Evolutionary conservation across 2,113 vertebrate genomes (phyloP).

Genomic region (Prunella himalayana): DNA sequence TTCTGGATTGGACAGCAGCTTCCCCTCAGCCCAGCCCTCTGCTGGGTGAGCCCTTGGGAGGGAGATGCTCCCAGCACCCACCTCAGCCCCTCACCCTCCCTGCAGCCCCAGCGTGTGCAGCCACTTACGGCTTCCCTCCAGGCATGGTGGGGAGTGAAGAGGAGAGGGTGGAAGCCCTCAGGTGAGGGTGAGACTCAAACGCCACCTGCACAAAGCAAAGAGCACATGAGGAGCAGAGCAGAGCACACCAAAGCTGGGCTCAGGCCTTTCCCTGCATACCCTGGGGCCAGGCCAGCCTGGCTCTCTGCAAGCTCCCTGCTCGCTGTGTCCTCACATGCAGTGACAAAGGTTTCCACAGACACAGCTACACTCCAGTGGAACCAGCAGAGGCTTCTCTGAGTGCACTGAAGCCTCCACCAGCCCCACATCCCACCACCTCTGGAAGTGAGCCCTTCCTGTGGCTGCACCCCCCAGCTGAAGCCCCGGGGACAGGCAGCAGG

Average conservation of each 20-base stretch:
- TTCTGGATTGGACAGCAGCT: neutral
- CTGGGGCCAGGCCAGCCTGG: neutral
- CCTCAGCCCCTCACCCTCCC: neutral
- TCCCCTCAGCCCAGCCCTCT: neutral
- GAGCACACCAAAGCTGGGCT: no score
- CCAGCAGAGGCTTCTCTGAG: neutral
- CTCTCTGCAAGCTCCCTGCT: neutral
- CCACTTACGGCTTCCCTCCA: conserved; percentile 85
- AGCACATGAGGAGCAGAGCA: neutral
- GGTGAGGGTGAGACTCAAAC: conserved; percentile 85
- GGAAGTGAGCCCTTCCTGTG: neutral
- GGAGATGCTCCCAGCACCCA: neutral
- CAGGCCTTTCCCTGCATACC: neutral
- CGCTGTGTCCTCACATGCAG: neutral
- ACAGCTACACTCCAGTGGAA: no score
- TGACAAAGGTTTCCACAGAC: neutral
- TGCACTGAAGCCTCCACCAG: rapidly evolving
- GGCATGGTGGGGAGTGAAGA: conserved; percentile 79
- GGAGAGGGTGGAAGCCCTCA: conserved; percentile 78
- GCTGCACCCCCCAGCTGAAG: rapidly evolving
- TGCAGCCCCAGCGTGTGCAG: rapidly evolving
- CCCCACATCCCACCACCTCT: neutral
- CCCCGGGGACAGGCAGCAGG: neutral
- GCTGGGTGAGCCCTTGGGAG: neutral
- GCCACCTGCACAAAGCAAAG: conserved; percentile 59